Conservation (phyloP, 1,140 invertebrate genomes). For the Ptiloglossa arizonensis region DNA sequence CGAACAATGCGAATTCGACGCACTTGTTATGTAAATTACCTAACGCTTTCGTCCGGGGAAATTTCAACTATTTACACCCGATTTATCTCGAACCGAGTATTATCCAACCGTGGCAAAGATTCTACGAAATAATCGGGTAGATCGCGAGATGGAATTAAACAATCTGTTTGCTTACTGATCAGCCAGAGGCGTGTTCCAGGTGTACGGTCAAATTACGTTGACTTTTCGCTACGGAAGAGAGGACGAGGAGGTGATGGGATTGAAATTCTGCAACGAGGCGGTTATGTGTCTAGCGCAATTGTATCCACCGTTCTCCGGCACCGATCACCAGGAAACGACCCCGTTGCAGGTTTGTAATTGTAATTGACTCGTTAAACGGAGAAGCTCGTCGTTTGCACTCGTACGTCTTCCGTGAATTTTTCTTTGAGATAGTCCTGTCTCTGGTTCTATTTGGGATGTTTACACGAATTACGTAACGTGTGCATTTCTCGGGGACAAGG, state of each 20-base stretch:
- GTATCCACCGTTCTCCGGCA: constrained; percentile 85
- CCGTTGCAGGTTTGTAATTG: constrained; percentile 87
- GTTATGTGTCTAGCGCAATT: constrained; percentile 93
- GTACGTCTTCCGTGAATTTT: too few species aligned
- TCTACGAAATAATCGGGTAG: neutral
- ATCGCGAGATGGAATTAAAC: neutral
- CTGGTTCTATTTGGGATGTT: too few species aligned
- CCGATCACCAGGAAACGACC: constrained; percentile 84
- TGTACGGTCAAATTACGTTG: constrained; percentile 92
- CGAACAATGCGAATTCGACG: too few species aligned
- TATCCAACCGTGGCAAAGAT: neutral
- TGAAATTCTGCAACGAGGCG: constrained; percentile 95
- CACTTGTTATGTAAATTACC: too few species aligned
- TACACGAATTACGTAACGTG: too few species aligned
- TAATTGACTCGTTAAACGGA: too few species aligned
- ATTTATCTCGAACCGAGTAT: neutral
- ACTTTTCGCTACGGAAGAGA: constrained; percentile 95
- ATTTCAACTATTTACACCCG: too few species aligned
- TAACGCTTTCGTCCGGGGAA: too few species aligned
- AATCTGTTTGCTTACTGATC: constrained; percentile 1
- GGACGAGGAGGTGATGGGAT: constrained; percentile 95
- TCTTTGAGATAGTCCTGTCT: too few species aligned
- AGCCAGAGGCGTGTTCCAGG: constrained; percentile 72
- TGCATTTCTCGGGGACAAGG: too few species aligned
- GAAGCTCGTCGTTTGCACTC: too few species aligned